Evolutionary conservation across 1,140 invertebrate species (phyloP), one percentile per base, ranked within the genome.

Genomic region (Periplaneta americana): DNA sequence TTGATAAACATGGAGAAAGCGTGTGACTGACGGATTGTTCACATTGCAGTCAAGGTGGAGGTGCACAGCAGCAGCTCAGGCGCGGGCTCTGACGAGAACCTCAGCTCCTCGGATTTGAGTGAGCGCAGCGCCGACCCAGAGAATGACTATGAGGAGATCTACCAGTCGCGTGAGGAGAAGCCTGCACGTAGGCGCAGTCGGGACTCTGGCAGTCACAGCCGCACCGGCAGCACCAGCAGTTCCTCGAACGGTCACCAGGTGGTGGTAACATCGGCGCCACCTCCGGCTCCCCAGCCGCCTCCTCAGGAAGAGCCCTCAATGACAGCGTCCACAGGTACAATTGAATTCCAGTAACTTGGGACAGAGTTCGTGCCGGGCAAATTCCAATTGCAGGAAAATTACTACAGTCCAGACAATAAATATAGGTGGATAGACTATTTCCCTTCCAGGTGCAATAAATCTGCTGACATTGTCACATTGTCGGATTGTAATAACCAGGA

Each of bases 131-230:
- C 88, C 17, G 88, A 88, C 74, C 90, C 90, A 3, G 92, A 94
- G 82, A 92, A 94, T 81, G 93, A 94, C 84, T 95, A 95, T 84
- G 93, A 95, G 86, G 93, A 95, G 82, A 94, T 95, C 74, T 94
- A 94, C 85, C 75, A 82, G 75, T 34, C 76, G 37, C 81, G 75
- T 28, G 34, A 36, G 22, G 35, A 57, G 39, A 88, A 88, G 48
- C 85, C 48, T 8, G n/a, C 48, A 8, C 48, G 48, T n/a, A 66
- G 48, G 48, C 22, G 48, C 48, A 66, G 48, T 66, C 22, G 88
- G 48, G 92, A 94, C 86, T 93, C 92, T n/a, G 92, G 93, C 74
- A 93, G 92, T 74, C 93, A 93, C 87, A 93, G 92, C 83, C 89
- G 93, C 34, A 92, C 91, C 11, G 90, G 91, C 77, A 39, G 34